Base-by-base conservation (phyloP, 2,113 vertebrate genomes). In the Psilopogon haemacephalus region DNA sequence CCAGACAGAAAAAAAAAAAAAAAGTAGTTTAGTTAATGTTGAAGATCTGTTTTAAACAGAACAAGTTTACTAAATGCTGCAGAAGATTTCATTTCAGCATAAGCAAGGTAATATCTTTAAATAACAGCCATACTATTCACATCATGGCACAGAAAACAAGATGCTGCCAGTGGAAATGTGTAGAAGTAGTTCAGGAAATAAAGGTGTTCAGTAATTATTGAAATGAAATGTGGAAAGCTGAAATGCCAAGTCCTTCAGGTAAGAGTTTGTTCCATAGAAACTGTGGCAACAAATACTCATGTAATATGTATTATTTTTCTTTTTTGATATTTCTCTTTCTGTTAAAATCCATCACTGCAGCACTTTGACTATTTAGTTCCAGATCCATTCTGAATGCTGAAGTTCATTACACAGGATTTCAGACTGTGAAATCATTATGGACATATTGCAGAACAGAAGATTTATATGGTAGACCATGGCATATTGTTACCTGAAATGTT, bases 391-490 rank as follows among this genome's bases (percentile, higher is more conserved):
- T 30, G 84, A 71, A 78, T 24, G 14, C 9, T 78, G 19, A 78
- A 85, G 1, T 75, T 86, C n/a, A 60, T 62, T 63, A 35, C 14
- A 69, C 6, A 59, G 30, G 24, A 19, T 44, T 74, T 70, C 56
- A 83, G n/a, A 54, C 27, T 65, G n/a, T 2, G 1, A 75, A 82
- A 76, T 79, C 6, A 8, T 79, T 75, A 50, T n/a, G 6, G 3
- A 33, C 1, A 0, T 63, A 8, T 20, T n/a, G 50, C 20, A 63
- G 30, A 65, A 56, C 19, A 69, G 38, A 83, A 80, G 40, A 64
- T 27, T 65, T 55, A 20, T 3, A 2, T 0, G 0, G 11, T 52
- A 56, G 27, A 28, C 0, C 0, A 42, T 27, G 11, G 1, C 2
- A 15, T 58, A 32, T 54, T 84, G 11, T 35, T 50, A 48, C 12